These are phyloP conservation scores for Hystrix brachyura DNA, from an alignment of 2,113 vertebrate species.

Conservation along the genomic window DNA sequence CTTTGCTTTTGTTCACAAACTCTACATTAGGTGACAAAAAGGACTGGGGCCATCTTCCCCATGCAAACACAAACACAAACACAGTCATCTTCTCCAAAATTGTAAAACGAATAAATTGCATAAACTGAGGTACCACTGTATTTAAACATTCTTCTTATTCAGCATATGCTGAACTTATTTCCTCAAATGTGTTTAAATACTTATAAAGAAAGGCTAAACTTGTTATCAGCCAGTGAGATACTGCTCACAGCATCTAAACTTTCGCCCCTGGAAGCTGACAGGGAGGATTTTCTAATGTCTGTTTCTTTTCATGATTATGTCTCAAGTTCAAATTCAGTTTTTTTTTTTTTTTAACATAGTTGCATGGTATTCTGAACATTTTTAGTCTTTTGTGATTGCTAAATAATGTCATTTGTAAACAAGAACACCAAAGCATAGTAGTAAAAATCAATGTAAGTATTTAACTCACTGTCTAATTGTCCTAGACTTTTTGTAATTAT, in stretches of 20 bases:
- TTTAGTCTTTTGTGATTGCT: not conserved
- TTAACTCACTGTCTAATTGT: not conserved
- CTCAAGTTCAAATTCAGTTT: not conserved
- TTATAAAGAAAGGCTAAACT: not conserved
- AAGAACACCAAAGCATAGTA: not conserved
- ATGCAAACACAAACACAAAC: not conserved
- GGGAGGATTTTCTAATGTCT: not conserved
- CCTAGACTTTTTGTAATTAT: not conserved
- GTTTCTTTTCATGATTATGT: not conserved
- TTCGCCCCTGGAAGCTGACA: not conserved
- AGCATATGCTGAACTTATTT: not conserved
- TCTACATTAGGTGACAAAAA: not conserved
- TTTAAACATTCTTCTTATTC: not conserved
- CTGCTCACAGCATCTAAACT: not conserved
- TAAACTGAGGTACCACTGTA: not conserved
- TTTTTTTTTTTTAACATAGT: not conserved
- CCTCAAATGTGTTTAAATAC: not conserved
- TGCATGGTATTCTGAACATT: not conserved
- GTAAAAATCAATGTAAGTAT: not conserved
- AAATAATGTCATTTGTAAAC: not conserved
- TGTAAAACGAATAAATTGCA: not conserved
- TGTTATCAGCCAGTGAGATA: not conserved
- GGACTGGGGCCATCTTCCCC: not conserved
- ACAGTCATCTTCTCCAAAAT: not conserved
- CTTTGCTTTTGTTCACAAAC: not conserved